Percentiles rank a stretch among this genome's conserved stretches.
These are phyloP conservation scores for Corydoras sp. DNA, from an alignment of 2,113 vertebrate species.

Conservation along the genomic window DNA sequence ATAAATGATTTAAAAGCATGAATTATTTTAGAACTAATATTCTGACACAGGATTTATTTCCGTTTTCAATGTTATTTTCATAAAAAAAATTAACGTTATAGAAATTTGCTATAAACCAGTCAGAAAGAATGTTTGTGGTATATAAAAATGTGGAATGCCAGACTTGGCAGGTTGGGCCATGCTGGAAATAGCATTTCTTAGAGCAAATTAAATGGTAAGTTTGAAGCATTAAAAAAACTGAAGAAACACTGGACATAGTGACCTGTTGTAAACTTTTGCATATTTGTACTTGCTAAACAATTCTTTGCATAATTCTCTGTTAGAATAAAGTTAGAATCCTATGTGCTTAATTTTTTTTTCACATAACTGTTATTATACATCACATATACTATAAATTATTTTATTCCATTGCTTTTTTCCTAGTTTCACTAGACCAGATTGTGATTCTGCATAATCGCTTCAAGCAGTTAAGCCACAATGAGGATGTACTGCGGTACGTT, in stretches of 20 bases:
- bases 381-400: neutral
- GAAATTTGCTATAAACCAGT: no score
- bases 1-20: no score
- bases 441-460: constrained; percentile 82
- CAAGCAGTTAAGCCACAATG: constrained; percentile 80
- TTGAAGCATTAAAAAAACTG: no score
- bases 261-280: no score
- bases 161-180: neutral
- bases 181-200: neutral
- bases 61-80: no score
- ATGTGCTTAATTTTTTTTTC: neutral
- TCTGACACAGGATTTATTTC: no score
- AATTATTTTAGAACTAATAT: no score
- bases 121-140: neutral
- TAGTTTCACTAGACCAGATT: constrained; percentile 86
- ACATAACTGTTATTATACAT: neutral
- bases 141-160: neutral
- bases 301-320: neutral
- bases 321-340: neutral
- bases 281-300: neutral
- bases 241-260: no score
- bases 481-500: constrained; percentile 71
- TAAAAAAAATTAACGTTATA: no score
- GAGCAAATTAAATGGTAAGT: no score
- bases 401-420: constrained; percentile 26